Conservation (phyloP, 2,888 invertebrate species). For the Chrysolina oricalcia region DNA sequence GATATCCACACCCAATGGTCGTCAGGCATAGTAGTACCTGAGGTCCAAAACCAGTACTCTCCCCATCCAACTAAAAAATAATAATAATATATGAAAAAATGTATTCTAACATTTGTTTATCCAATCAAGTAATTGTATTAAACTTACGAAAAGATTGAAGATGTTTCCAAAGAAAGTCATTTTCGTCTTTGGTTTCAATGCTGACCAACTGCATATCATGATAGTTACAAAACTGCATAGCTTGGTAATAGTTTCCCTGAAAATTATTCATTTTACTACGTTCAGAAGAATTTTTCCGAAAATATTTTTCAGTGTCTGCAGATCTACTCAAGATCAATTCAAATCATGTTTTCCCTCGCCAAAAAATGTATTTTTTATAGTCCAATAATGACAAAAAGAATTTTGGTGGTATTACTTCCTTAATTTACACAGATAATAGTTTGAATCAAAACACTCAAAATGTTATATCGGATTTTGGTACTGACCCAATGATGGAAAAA, state of each 20-base stretch:
- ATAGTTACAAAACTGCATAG: constrained; percentile 39
- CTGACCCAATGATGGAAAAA: too few relatives aligned
- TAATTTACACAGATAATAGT: too few relatives aligned
- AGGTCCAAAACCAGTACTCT: constrained; percentile 38
- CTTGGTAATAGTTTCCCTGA: constrained; percentile 31
- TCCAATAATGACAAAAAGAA: too few relatives aligned
- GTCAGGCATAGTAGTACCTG: constrained; percentile 35
- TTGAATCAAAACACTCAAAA: too few relatives aligned
- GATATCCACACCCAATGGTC: constrained; percentile 40
- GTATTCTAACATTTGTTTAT: background rate
- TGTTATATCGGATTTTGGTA: too few relatives aligned
- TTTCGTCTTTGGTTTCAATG: constrained; percentile 37
- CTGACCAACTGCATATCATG: constrained; percentile 38
- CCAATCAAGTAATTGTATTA: background rate
- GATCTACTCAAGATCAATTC: too few relatives aligned
- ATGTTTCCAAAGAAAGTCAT: constrained; percentile 32
- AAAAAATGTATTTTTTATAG: too few relatives aligned
- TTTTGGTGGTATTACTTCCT: too few relatives aligned
- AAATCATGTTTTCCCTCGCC: too few relatives aligned
- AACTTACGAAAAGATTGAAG: constrained; percentile 36
- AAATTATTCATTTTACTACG: background rate
- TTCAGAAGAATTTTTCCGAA: too few relatives aligned
- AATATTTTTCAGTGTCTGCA: too few relatives aligned
- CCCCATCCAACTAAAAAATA: constrained; percentile 9
- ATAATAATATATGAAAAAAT: background rate